Percentiles rank a stretch among this genome's conserved stretches.
These are phyloP conservation scores for Craniophora ligustri DNA, from an alignment of 2,888 invertebrate species.

Conservation along the genomic window DNA sequence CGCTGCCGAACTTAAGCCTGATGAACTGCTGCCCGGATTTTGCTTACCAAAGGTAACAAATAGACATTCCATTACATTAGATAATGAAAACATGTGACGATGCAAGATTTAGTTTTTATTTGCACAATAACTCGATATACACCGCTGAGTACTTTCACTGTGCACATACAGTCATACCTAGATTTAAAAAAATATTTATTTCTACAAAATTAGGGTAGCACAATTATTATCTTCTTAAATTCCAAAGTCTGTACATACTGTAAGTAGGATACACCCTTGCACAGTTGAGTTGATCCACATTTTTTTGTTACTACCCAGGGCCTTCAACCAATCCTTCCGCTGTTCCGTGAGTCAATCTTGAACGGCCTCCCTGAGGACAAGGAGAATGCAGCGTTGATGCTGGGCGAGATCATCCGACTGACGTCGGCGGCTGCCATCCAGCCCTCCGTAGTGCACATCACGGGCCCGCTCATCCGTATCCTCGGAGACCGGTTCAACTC, in stretches of 20 bases:
- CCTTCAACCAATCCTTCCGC: constrained; percentile 96
- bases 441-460: constrained; percentile 98
- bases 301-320: constrained; percentile 85
- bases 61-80: too few relatives aligned
- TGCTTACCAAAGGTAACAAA: constrained; percentile 94
- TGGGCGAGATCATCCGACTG: constrained; percentile 94
- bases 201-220: too few relatives aligned
- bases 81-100: too few relatives aligned
- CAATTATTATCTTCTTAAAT: too few relatives aligned
- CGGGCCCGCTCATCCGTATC: constrained; percentile 99
- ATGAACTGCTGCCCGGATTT: constrained; percentile 95
- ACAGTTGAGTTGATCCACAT: too few relatives aligned
- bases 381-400: constrained; percentile 97
- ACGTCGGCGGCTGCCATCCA: constrained; percentile 96
- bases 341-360: constrained; percentile 98
- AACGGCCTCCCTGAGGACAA: constrained; percentile 98
- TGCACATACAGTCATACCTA: too few relatives aligned
- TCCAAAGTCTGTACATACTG: too few relatives aligned
- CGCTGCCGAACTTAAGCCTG: constrained; percentile 93
- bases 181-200: too few relatives aligned
- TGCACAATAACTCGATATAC: too few relatives aligned
- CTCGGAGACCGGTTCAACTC: constrained; percentile 98
- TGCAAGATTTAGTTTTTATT: too few relatives aligned
- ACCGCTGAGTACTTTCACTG: too few relatives aligned
- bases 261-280: too few relatives aligned